Conservation (phyloP, 2,113 vertebrate genomes). For the Albula goreensis region DNA sequence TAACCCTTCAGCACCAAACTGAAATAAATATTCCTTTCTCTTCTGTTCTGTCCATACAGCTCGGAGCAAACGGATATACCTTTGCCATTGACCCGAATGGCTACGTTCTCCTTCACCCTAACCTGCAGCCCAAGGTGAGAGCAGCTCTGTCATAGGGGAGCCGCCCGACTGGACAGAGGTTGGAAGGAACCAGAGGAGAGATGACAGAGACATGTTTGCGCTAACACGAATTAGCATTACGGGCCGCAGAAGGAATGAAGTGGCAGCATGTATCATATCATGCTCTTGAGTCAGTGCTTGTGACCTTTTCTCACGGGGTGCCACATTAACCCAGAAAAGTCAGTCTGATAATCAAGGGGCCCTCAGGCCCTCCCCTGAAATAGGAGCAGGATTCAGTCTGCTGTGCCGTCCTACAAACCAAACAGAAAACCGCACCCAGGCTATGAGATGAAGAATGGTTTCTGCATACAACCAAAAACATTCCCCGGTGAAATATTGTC, state of each 20-base stretch:
- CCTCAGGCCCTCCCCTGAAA: not conserved
- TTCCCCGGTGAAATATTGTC: not conserved
- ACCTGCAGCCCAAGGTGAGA: conserved; percentile 91
- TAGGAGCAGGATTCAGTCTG: not conserved
- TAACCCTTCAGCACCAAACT: not conserved
- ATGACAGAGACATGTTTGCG: not conserved
- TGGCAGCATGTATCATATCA: not conserved
- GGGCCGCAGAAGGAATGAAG: not conserved
- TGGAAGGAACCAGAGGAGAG: not conserved
- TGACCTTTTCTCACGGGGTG: not conserved
- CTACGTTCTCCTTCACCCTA: conserved; percentile 95
- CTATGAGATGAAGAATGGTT: not conserved
- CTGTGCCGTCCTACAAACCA: not conserved
- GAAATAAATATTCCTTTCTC: not conserved
- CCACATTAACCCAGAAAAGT: not conserved
- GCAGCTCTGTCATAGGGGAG: not conserved
- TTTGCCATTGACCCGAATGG: conserved; percentile 98
- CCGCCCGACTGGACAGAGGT: not conserved
- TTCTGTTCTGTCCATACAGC: conserved; percentile 65
- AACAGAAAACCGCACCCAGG: not conserved
- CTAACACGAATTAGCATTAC: not conserved
- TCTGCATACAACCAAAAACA: not conserved
- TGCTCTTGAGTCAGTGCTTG: not conserved
- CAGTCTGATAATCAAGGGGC: not conserved
- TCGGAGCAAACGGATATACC: conserved; percentile 96